Evolutionary conservation across 2,888 invertebrate genomes (phyloP).

Genomic region (Atethmia centrago): DNA sequence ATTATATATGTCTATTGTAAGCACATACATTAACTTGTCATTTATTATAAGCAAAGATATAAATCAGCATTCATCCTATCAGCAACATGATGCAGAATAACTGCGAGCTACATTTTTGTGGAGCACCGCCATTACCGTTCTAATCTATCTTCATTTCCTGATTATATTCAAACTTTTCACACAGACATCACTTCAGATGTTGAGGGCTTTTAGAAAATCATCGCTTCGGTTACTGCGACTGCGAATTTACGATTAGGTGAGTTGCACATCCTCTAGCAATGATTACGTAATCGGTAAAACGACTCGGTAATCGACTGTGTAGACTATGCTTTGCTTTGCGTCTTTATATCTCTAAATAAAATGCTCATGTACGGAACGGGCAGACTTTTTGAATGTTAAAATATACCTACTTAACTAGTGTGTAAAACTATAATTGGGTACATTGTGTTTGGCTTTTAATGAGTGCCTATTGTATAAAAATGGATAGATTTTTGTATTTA

Average conservation of each 20-base stretch:
- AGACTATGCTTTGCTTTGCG: conserved; percentile 21
- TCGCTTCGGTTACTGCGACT: conserved; percentile 38
- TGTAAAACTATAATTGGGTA: conserved; percentile 31
- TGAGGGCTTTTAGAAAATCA: conserved; percentile 50
- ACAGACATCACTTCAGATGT: conserved; percentile 38
- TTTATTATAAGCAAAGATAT: conserved; percentile 22
- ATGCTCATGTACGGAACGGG: conserved; percentile 37
- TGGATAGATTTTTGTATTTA: conserved; percentile 1
- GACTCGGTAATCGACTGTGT: too few relatives aligned
- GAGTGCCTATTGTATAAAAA: background rate
- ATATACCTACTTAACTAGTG: background rate
- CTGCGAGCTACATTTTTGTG: conserved; percentile 20
- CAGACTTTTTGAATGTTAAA: conserved; percentile 25
- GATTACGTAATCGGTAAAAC: conserved; percentile 16
- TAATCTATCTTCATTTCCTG: conserved; percentile 58
- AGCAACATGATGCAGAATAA: conserved; percentile 17
- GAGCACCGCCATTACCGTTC: conserved; percentile 32
- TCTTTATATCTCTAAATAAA: conserved; percentile 19
- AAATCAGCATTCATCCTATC: conserved; percentile 38
- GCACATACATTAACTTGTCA: background rate
- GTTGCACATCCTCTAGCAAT: conserved; percentile 43
- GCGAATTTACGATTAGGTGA: conserved; percentile 44
- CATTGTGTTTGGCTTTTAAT: conserved; percentile 19
- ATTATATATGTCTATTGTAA: background rate
- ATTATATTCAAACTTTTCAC: conserved; percentile 61